A percentile compares a stretch with the other conserved stretches of the same genome.
phyloP scores from a whole-genome alignment of 1,140 invertebrate species.

The Delia radicum region DNA sequence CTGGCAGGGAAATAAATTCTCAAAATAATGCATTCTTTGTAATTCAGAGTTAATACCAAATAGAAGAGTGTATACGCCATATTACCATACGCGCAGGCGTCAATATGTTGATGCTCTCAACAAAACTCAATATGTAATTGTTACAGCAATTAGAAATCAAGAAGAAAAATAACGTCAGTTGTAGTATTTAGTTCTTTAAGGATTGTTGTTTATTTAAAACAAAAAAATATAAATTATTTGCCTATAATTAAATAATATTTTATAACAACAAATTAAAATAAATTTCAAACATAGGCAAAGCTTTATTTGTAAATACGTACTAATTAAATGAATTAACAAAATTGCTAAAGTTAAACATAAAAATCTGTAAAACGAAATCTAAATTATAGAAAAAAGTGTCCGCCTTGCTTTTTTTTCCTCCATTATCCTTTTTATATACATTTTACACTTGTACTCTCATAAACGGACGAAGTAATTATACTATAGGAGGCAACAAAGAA shows the following conservation, averaged over 20 bases:
- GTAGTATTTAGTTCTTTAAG: slow-evolving; percentile 23
- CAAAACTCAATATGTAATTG: too few relatives aligned
- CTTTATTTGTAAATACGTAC: neutral
- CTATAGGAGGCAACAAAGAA: too few relatives aligned
- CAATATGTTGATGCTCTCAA: too few relatives aligned
- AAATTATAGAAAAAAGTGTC: too few relatives aligned
- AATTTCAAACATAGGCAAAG: neutral
- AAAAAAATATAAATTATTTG: neutral
- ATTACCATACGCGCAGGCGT: too few relatives aligned
- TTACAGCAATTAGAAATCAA: too few relatives aligned
- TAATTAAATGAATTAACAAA: neutral
- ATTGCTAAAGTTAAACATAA: neutral
- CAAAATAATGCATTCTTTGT: too few relatives aligned
- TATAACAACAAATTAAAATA: neutral
- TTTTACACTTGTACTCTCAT: neutral
- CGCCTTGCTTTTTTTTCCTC: neutral
- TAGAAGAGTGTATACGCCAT: too few relatives aligned
- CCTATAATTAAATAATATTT: neutral
- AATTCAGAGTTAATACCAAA: too few relatives aligned
- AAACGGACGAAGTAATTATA: slow-evolving; percentile 49
- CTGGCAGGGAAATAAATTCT: too few relatives aligned
- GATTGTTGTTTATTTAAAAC: neutral
- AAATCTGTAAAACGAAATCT: neutral
- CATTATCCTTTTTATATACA: neutral
- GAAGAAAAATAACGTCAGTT: neutral